phyloP scores from a whole-genome alignment of 2,113 vertebrate genomes.

The Salminus brasiliensis region DNA sequence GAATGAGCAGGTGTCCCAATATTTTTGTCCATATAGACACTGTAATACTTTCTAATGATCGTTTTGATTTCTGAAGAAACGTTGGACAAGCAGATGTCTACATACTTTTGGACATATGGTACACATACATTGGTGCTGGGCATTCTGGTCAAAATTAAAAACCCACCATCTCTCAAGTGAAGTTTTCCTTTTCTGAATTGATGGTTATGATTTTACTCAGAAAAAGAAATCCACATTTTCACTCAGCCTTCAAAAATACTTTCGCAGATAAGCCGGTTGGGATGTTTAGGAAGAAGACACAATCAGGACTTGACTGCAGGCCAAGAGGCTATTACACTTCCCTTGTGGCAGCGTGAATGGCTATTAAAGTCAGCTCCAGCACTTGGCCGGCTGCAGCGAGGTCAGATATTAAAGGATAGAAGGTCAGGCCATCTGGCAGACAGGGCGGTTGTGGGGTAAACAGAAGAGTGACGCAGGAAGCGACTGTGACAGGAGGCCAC shows the following conservation, averaged over 20 bases:
- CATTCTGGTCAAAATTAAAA: too few species aligned
- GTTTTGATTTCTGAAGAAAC: neutral
- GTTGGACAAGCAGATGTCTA: neutral
- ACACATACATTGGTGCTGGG: too few species aligned
- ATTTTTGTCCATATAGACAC: too few species aligned
- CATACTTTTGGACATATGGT: neutral
- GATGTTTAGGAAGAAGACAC: slow-evolving; percentile 22
- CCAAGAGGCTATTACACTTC: slow-evolving; percentile 17
- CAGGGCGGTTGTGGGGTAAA: slow-evolving; percentile 31
- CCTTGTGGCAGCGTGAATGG: neutral
- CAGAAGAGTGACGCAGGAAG: slow-evolving; percentile 51
- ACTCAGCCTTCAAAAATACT: neutral
- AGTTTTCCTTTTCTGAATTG: too few species aligned
- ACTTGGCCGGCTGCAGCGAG: slow-evolving; percentile 14
- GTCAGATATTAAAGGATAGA: slow-evolving; percentile 44
- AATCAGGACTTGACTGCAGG: slow-evolving; percentile 12
- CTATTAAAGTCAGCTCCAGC: slow-evolving; percentile 15
- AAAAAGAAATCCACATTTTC: neutral
- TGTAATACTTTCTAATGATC: too few species aligned
- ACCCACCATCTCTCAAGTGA: too few species aligned
- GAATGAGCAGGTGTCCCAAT: too few species aligned
- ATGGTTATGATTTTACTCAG: too few species aligned
- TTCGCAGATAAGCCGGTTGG: neutral
- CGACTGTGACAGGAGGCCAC: slow-evolving; percentile 37
- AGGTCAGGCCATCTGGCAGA: slow-evolving; percentile 19